Base-by-base conservation (phyloP, 2,113 vertebrate genomes). In the Malurus melanocephalus region DNA sequence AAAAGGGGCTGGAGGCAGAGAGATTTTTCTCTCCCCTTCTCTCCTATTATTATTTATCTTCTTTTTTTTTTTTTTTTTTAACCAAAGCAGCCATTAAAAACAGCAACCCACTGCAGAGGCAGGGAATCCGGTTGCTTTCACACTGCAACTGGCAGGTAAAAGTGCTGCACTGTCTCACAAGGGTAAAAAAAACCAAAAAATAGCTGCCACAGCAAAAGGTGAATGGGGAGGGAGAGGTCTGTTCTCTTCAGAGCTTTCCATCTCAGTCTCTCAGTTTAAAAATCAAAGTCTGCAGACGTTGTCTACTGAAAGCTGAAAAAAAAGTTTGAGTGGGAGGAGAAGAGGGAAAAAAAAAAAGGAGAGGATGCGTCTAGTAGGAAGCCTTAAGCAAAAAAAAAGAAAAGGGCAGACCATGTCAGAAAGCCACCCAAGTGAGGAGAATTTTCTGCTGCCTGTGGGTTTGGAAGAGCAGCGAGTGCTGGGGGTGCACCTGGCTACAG, bases 61-160 rank as follows among this genome's bases (percentile, higher is more conserved):
- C 3, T 42, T 38, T 72, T 80, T 66, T 38, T 38, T 72, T 80
- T 66, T 38, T 38, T 66, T 87, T 95, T 80, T 24, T 88, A 89
- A 89, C 82, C 77, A 87, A 92, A 95, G 92, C 85, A 94, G 93
- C 64, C 84, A 55, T 80, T 64, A 52, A 84, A 65, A 84, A 81
- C 76, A 90, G 80, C 89, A 81, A 89, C 83, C 86, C 77, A 38
- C 92, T 87, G 91, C 95, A 94, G 87, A 86, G 89, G 91, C 90
- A 94, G 85, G 82, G 76, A 93, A 74, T 62, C 79, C 48, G 71
- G 72, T 49, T 87, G 91, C 87, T 80, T 75, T 82, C 87, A 87
- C 94, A 87, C 94, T 95, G 95, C 95, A 96, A 95, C 90, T 91
- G 86, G 96, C 96, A 95, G 92, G 96, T 95, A 93, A 91, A 78